Evolutionary conservation across 2,888 invertebrate genomes (phyloP).

Genomic region (Pegoplata infirma): DNA sequence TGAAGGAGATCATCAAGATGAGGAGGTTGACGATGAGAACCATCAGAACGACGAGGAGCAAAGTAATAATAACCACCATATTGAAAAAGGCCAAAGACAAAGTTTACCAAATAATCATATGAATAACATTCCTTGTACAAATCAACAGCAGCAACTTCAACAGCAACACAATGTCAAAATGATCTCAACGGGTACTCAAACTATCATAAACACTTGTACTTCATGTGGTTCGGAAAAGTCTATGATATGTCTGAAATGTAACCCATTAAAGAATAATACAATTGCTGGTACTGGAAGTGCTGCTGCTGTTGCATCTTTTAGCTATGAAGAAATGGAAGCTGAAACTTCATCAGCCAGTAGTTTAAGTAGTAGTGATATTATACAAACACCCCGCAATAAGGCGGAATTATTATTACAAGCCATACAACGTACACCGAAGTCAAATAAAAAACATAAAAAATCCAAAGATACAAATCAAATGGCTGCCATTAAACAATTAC

Average conservation of each 20-base stretch:
- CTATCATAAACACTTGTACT: slow-evolving; percentile 66
- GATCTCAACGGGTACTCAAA: slow-evolving; percentile 78
- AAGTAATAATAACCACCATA: slow-evolving; percentile 33
- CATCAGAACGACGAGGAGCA: slow-evolving; percentile 11
- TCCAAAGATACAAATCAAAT: slow-evolving; percentile 56
- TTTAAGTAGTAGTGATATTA: slow-evolving; percentile 71
- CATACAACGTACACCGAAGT: slow-evolving; percentile 79
- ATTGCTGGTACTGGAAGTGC: background rate
- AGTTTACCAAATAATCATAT: slow-evolving; percentile 59
- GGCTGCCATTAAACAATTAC: slow-evolving; percentile 47
- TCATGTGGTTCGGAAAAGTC: slow-evolving; percentile 77
- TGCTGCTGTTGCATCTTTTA: slow-evolving; percentile 23
- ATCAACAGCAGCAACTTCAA: slow-evolving; percentile 19
- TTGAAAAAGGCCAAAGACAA: slow-evolving; percentile 59
- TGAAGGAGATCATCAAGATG: slow-evolving; percentile 14
- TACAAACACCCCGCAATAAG: slow-evolving; percentile 77
- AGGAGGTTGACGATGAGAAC: slow-evolving; percentile 16
- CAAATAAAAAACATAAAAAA: slow-evolving; percentile 72
- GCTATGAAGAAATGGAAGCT: slow-evolving; percentile 64
- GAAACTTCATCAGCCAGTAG: slow-evolving; percentile 65
- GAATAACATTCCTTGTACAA: slow-evolving; percentile 58
- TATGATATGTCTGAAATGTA: slow-evolving; percentile 75
- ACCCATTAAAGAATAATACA: slow-evolving; percentile 35
- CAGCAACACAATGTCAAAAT: slow-evolving; percentile 69
- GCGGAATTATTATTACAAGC: slow-evolving; percentile 81